Base-by-base conservation (phyloP, 2,113 vertebrate species). In the Salminus brasiliensis region DNA sequence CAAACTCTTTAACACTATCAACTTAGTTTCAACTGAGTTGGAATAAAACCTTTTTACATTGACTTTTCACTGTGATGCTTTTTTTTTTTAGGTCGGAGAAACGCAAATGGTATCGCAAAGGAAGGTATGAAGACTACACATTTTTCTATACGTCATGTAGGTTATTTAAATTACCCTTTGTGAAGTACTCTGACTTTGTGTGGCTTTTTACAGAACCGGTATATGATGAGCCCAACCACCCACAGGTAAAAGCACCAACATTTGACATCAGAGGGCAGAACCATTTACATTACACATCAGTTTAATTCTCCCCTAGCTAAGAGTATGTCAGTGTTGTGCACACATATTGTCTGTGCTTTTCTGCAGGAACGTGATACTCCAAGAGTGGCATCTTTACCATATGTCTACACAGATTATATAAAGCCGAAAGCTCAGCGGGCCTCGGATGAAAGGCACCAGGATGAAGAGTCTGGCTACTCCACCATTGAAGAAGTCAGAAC, bases 361-460 rank as follows among this genome's bases (percentile, higher is more conserved):
- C 45, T 16, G 25, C 72, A 86, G 81, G 66, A 59, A 68, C 1
- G 67, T n/a, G 62, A 3, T n/a, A 3, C 29, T 10, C 34, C 7
- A 39, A n/a, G 57, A 25, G 60, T 49, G 41, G 36, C 34, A 6
- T 49, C 27, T 62, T 62, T 81, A 60, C n/a, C 67, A 27, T 69
- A 60, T 74, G 79, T 85, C 43, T 85, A 85, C 76, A 74, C 53
- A 29, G 84, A 83, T 72, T 81, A 79, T 36, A 69, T 85, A 39
- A 74, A 71, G 10, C 53, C 6, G 13, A 49, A 34, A 43, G 16
- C 23, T 0, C 6, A 27, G 10, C 43, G 18, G 18, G 62, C 52
- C 21, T 18, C 21, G 1, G 43, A 23, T 25, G 7, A 23, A 25
- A 21, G 36, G 16, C 25, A 27, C 8, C 27, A 55, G 21, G 23